A percentile compares a stretch with the other conserved stretches of the same genome.
Conservation (phyloP, 2,113 vertebrate genomes). For the Castor canadensis region DNA sequence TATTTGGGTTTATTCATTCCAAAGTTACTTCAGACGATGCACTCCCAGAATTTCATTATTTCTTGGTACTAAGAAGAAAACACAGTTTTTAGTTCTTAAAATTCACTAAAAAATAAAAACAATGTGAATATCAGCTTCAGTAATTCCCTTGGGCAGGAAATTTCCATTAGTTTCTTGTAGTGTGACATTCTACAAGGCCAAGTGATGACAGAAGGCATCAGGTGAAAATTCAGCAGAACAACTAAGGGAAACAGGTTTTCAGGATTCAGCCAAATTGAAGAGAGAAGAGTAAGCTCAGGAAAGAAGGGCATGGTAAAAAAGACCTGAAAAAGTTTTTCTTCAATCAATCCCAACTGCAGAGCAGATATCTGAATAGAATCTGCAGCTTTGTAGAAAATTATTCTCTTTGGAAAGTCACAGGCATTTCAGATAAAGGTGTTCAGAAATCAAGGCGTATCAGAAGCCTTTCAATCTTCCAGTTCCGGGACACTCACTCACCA, state of each 20-base stretch:
- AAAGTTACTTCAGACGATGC: constrained; percentile 38
- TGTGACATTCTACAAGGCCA: constrained; percentile 34
- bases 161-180: constrained; percentile 34
- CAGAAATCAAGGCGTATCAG: neutral
- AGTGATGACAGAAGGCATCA: neutral
- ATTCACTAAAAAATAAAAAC: neutral
- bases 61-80: constrained; percentile 36
- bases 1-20: constrained; percentile 53
- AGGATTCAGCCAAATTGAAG: constrained; percentile 12
- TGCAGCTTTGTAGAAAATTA: neutral
- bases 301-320: too few species aligned
- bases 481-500: neutral
- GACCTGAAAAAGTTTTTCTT: neutral
- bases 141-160: neutral
- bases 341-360: neutral
- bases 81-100: neutral
- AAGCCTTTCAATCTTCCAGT: neutral
- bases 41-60: neutral
- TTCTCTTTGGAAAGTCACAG: constrained; percentile 42
- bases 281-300: neutral
- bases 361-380: neutral
- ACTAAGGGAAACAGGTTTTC: neutral
- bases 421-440: neutral
- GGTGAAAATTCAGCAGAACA: neutral
- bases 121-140: neutral